Conservation (phyloP, 2,797 vertebrate species). For the Ispidina lecontei region DNA sequence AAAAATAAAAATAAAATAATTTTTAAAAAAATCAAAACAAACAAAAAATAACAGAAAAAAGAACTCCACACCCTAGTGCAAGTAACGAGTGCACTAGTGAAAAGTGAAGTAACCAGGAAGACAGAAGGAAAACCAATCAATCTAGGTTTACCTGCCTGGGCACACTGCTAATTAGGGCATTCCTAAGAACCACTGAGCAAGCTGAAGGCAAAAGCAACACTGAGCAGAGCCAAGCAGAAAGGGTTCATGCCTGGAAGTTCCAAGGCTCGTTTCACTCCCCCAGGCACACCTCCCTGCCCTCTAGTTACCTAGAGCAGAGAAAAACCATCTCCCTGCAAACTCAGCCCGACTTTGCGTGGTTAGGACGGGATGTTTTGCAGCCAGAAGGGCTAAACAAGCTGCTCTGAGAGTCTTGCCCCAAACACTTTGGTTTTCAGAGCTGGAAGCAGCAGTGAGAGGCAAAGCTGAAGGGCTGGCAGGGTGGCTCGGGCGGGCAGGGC, state of each 20-base stretch:
- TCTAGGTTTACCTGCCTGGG: neutral
- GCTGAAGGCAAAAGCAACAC: neutral
- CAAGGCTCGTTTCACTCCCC: neutral
- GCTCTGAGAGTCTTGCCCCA: neutral
- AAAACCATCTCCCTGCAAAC: neutral
- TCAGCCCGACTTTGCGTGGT: neutral
- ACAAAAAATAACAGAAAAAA: no score
- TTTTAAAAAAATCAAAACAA: no score
- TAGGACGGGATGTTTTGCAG: neutral
- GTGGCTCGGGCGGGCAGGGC: neutral
- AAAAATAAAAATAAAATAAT: neutral
- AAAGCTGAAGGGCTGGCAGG: neutral
- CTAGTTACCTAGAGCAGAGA: neutral
- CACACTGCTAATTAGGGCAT: neutral
- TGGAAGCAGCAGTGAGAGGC: neutral
- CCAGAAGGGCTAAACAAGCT: neutral
- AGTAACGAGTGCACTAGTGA: neutral
- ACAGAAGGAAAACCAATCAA: neutral
- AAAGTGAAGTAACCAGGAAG: neutral
- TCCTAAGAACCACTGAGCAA: neutral
- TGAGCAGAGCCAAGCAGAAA: neutral
- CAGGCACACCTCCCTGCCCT: neutral
- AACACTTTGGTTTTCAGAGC: constrained; percentile 8
- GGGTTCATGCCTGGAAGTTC: neutral
- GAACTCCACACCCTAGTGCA: neutral